Percentiles rank a stretch among this genome's conserved stretches.
These are phyloP conservation scores for Columbina picui DNA, from an alignment of 2,113 vertebrate genomes.

Conservation along the genomic window DNA sequence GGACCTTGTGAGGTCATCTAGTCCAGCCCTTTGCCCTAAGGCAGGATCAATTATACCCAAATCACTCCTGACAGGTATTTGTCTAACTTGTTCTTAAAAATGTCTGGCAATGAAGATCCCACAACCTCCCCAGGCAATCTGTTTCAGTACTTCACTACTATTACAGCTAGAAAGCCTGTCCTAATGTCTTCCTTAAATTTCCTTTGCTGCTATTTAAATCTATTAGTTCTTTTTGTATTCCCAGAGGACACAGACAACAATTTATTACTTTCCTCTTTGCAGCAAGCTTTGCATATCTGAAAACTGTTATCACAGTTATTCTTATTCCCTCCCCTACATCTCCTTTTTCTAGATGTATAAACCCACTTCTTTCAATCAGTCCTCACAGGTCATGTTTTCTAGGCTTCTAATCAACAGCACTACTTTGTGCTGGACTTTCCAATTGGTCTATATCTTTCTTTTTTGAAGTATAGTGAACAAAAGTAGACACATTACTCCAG, in stretches of 20 bases:
- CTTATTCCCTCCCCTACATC: neutral
- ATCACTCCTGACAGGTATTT: conserved; percentile 58
- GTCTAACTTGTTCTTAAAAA: conserved; percentile 36
- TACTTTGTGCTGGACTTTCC: neutral
- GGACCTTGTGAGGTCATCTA: conserved; percentile 10
- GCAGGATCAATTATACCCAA: conserved; percentile 57
- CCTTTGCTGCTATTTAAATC: conserved; percentile 42
- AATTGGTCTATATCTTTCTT: neutral
- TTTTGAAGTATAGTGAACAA: neutral
- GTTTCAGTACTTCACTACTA: neutral
- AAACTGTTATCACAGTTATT: neutral
- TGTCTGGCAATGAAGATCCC: conserved; percentile 26
- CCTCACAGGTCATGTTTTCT: neutral
- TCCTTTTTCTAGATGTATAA: neutral
- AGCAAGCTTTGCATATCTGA: neutral
- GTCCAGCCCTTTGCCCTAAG: conserved; percentile 54
- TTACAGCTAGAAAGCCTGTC: conserved; percentile 29
- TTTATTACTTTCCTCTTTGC: neutral
- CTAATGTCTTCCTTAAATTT: conserved; percentile 40
- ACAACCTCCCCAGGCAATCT: conserved; percentile 45
- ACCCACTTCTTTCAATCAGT: neutral
- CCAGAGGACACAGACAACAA: conserved; percentile 9
- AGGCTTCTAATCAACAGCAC: neutral
- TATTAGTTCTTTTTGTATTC: conserved; percentile 45
- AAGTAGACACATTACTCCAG: neutral